Conservation (phyloP, 1,140 invertebrate species). For the Ephestia elutella region DNA sequence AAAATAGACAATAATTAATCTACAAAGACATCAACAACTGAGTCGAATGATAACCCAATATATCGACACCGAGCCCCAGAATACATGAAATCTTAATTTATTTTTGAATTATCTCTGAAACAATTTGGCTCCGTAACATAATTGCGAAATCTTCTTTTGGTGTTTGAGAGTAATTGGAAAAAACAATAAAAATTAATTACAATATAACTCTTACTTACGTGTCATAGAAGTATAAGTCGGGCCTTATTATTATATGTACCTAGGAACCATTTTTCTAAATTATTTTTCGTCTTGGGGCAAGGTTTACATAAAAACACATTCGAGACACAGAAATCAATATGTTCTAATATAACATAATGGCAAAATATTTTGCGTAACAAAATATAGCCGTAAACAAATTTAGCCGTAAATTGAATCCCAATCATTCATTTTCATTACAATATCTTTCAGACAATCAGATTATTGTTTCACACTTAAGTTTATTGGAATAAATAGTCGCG, state of each 20-base stretch:
- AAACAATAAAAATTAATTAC: no score
- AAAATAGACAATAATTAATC: slow-evolving; percentile 50
- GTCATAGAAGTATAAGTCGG: no score
- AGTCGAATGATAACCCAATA: slow-evolving; percentile 22
- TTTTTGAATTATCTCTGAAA: no score
- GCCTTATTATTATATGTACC: no score
- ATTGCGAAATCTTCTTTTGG: no score
- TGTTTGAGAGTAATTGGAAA: no score
- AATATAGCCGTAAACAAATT: not conserved
- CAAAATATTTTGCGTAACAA: not conserved
- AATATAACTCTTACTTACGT: no score
- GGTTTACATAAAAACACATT: no score
- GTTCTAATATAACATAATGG: not conserved
- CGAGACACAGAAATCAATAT: no score
- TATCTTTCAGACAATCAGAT: not conserved
- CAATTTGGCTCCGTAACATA: no score
- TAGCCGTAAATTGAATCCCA: not conserved
- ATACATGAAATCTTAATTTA: not conserved
- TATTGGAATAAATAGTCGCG: not conserved
- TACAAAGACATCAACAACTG: slow-evolving; percentile 47
- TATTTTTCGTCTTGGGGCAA: no score
- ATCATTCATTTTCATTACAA: not conserved
- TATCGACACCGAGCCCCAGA: not conserved
- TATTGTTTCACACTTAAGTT: not conserved
- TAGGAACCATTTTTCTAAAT: no score